Base-by-base conservation (phyloP, 2,797 vertebrate species). In the Delichon dasypus region DNA sequence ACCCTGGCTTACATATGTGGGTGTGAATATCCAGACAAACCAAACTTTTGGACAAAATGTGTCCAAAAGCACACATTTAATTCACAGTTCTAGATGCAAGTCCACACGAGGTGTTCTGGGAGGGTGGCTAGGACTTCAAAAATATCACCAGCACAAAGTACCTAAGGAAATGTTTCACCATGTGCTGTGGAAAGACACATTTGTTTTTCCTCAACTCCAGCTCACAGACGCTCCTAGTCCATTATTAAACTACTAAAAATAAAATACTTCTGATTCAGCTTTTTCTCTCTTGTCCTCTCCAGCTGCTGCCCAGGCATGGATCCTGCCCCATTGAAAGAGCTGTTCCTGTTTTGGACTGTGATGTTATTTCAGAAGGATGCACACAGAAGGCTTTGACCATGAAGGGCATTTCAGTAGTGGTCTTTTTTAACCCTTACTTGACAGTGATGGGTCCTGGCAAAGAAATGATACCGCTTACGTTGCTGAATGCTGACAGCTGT, bases 271-370 rank as follows among this genome's bases (percentile, higher is more conserved):
- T 94, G 85, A 93, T 88, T 86, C 90, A 95, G 70, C 70, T 38
- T 91, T 91, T 96, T 92, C n/a, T 94, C 51, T 66, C 16, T 2
- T 45, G 34, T 88, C 54, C 57, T 62, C 62, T 85, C 58, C 85
- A 91, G 94, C 89, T 94, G 88, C 80, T 93, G 80, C 55, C 62
- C 47, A 74, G 76, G 40, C 85, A 58, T 51, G 44, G 85, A 76
- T 81, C n/a, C 82, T 58, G 58, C 73, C 62, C 30, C 66, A 75
- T 2, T 45, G 91, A 94, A 85, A 23, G 85, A 92, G 55, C 70
- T 88, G 83, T 94, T 95, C 83, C 93, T 93, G 93, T 94, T 96
- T 93, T 76, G 90, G 93, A 62, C 34, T 47, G n/a, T 90, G 93
- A 94, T 88, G 88, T 84, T 94, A 94, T 94, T 88, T 90, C 83